These are phyloP conservation scores for Hedya salicella DNA, from an alignment of 2,888 invertebrate species.

Conservation along the genomic window DNA sequence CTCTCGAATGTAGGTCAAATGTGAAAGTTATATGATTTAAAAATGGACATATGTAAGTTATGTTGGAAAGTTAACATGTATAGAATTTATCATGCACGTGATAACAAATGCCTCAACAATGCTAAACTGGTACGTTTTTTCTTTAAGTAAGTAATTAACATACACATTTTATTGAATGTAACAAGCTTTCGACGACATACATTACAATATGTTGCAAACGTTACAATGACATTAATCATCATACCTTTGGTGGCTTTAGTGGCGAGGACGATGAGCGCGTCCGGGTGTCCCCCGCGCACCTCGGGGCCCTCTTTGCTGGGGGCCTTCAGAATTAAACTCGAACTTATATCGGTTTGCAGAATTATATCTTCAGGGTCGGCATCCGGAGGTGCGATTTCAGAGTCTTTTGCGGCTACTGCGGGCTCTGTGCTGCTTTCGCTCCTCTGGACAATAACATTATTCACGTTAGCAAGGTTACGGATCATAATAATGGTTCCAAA, in stretches of 20 bases:
- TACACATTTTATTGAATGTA: too few species aligned
- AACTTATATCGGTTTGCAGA: slow-evolving; percentile 92
- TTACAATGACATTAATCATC: not conserved
- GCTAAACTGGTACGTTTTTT: not conserved
- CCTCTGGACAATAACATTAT: slow-evolving; percentile 54
- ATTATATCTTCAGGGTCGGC: slow-evolving; percentile 85
- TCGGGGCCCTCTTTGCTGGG: slow-evolving; percentile 95
- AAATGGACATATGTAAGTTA: slow-evolving; percentile 1
- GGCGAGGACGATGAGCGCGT: slow-evolving; percentile 97
- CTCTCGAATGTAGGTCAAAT: not conserved
- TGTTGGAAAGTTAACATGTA: slow-evolving; percentile 19
- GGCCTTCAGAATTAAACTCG: slow-evolving; percentile 92
- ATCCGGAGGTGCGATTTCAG: slow-evolving; percentile 49
- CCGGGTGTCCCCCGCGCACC: slow-evolving; percentile 96
- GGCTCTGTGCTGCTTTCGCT: slow-evolving; percentile 72
- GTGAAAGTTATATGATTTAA: too few species aligned
- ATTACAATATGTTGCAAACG: too few species aligned
- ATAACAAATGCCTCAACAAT: not conserved
- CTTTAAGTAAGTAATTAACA: not conserved
- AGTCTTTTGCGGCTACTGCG: slow-evolving; percentile 51
- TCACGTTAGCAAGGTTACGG: not conserved
- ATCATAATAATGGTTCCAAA: too few species aligned
- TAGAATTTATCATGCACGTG: slow-evolving; percentile 29
- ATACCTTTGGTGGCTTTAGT: slow-evolving; percentile 96
- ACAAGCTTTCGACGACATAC: not conserved